Percentiles rank a stretch among this genome's conserved stretches.
Conservation (phyloP, 2,113 vertebrate species). For the Lampris incognitus region DNA sequence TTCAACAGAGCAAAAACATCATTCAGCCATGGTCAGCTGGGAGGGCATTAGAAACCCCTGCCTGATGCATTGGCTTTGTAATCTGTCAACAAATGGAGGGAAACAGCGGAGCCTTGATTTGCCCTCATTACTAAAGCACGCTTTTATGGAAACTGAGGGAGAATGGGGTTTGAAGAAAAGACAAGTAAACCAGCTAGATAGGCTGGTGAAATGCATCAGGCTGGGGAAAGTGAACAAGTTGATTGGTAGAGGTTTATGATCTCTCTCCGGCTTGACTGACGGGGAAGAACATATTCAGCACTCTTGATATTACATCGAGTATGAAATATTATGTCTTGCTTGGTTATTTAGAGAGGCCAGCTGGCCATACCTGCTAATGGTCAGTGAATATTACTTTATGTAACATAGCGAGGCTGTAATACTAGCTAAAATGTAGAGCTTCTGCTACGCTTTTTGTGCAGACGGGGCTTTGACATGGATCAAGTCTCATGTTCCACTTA, state of each 20-base stretch:
- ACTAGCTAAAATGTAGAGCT: constrained; percentile 17
- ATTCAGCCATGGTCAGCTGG: constrained; percentile 75
- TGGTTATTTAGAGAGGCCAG: neutral
- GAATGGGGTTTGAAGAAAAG: constrained; percentile 13
- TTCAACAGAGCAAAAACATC: constrained; percentile 74
- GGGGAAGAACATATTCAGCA: constrained; percentile 13
- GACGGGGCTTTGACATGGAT: constrained; percentile 42
- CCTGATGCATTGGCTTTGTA: constrained; percentile 65
- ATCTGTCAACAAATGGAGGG: constrained; percentile 67
- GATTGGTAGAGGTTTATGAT: constrained; percentile 7
- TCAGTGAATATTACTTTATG: neutral
- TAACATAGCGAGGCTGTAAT: constrained; percentile 1
- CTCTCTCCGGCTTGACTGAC: constrained; percentile 3
- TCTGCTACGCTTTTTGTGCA: constrained; percentile 11
- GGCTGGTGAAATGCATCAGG: constrained; percentile 9
- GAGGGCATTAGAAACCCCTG: constrained; percentile 61
- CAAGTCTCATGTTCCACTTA: constrained; percentile 58
- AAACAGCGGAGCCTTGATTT: constrained; percentile 58
- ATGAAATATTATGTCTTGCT: neutral
- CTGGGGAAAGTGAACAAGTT: neutral
- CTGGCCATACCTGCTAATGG: too few species aligned
- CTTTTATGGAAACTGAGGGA: constrained; percentile 47
- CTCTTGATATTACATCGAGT: neutral
- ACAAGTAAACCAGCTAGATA: constrained; percentile 4
- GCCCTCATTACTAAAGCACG: constrained; percentile 57